Conservation (phyloP, 2,888 invertebrate species). For the Agrilus biguttatus region DNA sequence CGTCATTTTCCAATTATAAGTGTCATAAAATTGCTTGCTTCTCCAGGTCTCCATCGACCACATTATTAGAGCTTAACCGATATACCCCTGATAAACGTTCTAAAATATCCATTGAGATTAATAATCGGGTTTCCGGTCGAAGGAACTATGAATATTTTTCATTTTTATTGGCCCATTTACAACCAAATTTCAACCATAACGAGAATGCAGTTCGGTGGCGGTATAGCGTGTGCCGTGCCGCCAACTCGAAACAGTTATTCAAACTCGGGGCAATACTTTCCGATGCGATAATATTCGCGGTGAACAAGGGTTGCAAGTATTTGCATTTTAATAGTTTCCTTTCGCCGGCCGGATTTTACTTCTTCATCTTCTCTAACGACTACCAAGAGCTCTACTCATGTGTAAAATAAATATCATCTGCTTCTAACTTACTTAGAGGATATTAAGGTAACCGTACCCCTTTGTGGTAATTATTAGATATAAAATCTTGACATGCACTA, state of each 20-base stretch:
- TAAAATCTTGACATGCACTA: too few relatives aligned
- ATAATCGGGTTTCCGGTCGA: conserved; percentile 28
- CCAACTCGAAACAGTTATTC: conserved; percentile 12
- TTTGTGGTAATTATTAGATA: too few relatives aligned
- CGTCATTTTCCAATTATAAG: too few relatives aligned
- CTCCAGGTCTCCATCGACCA: too few relatives aligned
- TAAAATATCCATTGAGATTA: conserved; percentile 15
- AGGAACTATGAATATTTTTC: conserved; percentile 36
- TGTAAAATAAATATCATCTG: too few relatives aligned
- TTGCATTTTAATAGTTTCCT: conserved; percentile 35
- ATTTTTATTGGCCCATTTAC: conserved; percentile 35
- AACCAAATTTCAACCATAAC: conserved; percentile 27
- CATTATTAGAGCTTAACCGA: too few relatives aligned
- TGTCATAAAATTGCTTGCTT: too few relatives aligned
- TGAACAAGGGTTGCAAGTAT: conserved; percentile 24
- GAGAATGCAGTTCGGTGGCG: conserved; percentile 18
- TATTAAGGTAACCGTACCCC: too few relatives aligned
- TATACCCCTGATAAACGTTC: too few relatives aligned
- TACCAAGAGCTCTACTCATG: too few relatives aligned
- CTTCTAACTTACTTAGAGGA: too few relatives aligned
- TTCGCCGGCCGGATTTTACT: conserved; percentile 8
- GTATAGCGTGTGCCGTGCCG: conserved; percentile 10
- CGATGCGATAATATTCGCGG: conserved; percentile 16
- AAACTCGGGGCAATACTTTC: conserved; percentile 19
- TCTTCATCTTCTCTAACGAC: too few relatives aligned